Evolutionary conservation across 2,113 vertebrate species (phyloP).

Genomic region (Oenanthe melanoleuca): DNA sequence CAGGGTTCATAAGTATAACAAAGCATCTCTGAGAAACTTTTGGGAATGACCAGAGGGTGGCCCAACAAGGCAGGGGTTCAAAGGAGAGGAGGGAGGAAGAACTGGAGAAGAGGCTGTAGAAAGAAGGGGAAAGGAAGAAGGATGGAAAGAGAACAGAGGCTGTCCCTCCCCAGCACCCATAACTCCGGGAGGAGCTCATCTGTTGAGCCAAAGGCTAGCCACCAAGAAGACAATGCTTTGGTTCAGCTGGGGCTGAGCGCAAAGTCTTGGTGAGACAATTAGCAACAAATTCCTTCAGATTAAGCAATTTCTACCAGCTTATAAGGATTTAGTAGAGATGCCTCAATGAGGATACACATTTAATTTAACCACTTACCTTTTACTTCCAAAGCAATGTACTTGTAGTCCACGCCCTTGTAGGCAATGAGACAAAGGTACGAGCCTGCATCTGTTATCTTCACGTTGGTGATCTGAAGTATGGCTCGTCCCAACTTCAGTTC

Average conservation of each 20-base stretch:
- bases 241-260: not conserved
- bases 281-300: not conserved
- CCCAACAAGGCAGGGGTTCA: not conserved
- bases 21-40: not conserved
- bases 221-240: not conserved
- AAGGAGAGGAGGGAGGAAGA: not conserved
- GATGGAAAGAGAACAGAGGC: accelerated
- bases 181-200: not conserved
- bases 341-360: not conserved
- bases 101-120: not conserved
- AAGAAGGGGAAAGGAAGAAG: not conserved
- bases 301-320: not conserved
- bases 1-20: not conserved
- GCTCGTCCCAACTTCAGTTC: constrained; percentile 75
- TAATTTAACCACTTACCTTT: constrained; percentile 74
- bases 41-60: not conserved
- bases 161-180: not conserved
- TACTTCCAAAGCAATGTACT: constrained; percentile 79
- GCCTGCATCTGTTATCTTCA: constrained; percentile 80
- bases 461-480: constrained; percentile 71
- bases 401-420: constrained; percentile 78
- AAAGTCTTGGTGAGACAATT: not conserved
- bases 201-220: not conserved
- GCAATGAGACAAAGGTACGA: constrained; percentile 81
- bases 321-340: not conserved